Evolutionary conservation across 2,797 vertebrate species (phyloP), one percentile per base, ranked within the genome.

Genomic region (Halcyon leucocephala): DNA sequence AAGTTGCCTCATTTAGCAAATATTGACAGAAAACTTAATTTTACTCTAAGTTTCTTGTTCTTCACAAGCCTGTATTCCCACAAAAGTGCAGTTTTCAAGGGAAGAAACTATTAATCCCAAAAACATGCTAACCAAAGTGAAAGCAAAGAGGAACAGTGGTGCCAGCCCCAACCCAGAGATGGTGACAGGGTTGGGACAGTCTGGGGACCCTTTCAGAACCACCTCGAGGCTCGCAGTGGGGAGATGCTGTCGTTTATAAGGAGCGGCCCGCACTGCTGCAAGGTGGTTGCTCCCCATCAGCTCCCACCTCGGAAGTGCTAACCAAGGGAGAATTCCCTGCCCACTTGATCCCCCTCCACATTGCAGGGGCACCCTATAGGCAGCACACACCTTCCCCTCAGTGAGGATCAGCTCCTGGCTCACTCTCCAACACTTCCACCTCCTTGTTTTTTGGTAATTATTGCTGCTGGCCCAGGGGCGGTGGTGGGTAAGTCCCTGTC

Each of bases 111-210:
- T 62, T 73, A 44, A 46, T 29, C 26, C 21, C 9, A 37, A n/a
- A 61, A 76, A 48, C 21, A n/a, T 2, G 12, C n/a, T 61, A 28
- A 72, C 61, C 3, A 48, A 76, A 82, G 69, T 11, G 15, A 88
- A 86, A 82, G 21, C 46, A 37, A 42, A 52, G 48, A 64, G 25
- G 25, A 91, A 12, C 9, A 57, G 48, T 0, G 1, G 15, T 51
- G 48, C 22, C 65, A 87, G 25, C 19, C 24, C 46, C 51, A 65
- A 9, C 6, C 2, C 0, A 0, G 76, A 77, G 31, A 57, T 4
- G 13, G 46, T 17, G 76, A 61, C 0, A 0, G 18, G 14, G 12
- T 26, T 89, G 60, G 52, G 39, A 55, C 74, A 60, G 29, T 7
- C 39, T 73, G 65, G 19, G n/a, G 44, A 66, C 3, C 3, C 28